These are phyloP conservation scores for Phaethon lepturus DNA, from an alignment of 2,113 vertebrate genomes.

Conservation along the genomic window DNA sequence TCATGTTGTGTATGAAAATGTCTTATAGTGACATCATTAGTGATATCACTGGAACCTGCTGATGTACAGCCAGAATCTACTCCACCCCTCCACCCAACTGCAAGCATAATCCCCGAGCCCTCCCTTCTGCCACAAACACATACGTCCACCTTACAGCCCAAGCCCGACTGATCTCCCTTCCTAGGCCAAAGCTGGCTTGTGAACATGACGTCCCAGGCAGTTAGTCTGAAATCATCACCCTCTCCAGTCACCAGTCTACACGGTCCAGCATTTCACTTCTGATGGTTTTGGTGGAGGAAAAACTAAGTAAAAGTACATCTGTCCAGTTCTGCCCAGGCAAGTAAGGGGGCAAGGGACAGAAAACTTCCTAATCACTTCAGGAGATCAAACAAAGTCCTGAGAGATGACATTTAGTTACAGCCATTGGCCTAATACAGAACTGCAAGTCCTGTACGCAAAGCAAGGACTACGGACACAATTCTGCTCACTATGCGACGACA, in stretches of 20 bases:
- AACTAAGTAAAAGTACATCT: neutral
- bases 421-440: neutral
- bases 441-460: neutral
- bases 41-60: neutral
- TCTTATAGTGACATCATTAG: neutral
- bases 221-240: neutral
- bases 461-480: neutral
- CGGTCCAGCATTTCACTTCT: neutral
- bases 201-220: neutral
- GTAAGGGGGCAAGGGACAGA: neutral
- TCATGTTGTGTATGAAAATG: neutral
- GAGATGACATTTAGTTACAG: neutral
- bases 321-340: neutral
- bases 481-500: neutral
- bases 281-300: neutral
- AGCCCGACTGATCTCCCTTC: neutral
- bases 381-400: neutral
- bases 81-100: neutral
- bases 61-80: neutral
- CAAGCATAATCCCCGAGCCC: neutral
- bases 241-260: neutral
- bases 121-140: neutral
- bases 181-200: neutral
- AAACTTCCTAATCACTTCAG: neutral
- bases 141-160: rapidly evolving